phyloP scores from a whole-genome alignment of 1,140 invertebrate genomes.

The Heliconius hermathena region DNA sequence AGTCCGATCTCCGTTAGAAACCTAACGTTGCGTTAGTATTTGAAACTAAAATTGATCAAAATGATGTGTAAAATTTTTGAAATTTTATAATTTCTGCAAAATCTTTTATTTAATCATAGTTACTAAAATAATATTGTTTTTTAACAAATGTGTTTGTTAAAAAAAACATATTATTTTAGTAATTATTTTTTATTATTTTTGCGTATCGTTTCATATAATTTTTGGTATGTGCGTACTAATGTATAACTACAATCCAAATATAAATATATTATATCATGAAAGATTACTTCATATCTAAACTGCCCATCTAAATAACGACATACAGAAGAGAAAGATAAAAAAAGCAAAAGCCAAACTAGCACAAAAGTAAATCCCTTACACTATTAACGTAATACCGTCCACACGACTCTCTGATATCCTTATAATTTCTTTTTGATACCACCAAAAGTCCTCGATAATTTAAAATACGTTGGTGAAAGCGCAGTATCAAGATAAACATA shows the following conservation, averaged over 20 bases:
- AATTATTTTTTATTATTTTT: no score
- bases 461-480: slow-evolving; percentile 69
- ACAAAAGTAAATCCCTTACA: slow-evolving; percentile 23
- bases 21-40: no score
- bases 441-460: slow-evolving; percentile 63
- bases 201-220: no score
- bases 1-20: no score
- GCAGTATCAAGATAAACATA: slow-evolving; percentile 68
- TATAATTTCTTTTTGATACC: slow-evolving; percentile 76
- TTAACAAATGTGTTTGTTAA: no score
- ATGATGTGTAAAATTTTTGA: no score
- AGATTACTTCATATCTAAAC: background rate
- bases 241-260: background rate
- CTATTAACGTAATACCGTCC: slow-evolving; percentile 30
- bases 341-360: background rate
- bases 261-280: background rate
- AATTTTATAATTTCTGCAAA: no score
- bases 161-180: no score
- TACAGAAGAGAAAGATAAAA: slow-evolving; percentile 2
- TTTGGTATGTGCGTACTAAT: no score
- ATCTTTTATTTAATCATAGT: no score
- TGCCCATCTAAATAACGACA: background rate
- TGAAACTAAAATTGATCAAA: no score
- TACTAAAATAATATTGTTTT: no score
- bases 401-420: slow-evolving; percentile 41